Conservation (phyloP, 1,140 invertebrate species). For the Andrena cerasifolii region DNA sequence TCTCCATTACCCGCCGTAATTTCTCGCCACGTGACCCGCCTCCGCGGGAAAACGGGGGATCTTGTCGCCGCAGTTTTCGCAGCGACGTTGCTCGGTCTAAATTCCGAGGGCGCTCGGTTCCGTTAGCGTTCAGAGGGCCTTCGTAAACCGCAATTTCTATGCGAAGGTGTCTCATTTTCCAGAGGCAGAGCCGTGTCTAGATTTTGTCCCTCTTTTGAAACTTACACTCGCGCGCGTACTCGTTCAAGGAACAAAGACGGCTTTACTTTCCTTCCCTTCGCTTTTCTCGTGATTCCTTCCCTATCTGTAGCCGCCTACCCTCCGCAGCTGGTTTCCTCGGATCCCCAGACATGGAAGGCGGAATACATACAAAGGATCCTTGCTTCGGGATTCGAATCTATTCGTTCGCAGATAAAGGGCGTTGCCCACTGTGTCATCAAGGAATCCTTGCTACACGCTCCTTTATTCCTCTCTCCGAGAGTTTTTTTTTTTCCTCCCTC, state of each 20-base stretch:
- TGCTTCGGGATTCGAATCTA: background rate
- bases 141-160: background rate
- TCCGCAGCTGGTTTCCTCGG: background rate
- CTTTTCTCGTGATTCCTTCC: conserved; percentile 18
- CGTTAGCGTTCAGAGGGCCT: conserved; percentile 1
- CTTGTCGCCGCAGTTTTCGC: conserved; percentile 10
- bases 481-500: background rate
- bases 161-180: background rate
- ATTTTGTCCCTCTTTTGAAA: background rate
- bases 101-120: no score
- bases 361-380: conserved; percentile 15
- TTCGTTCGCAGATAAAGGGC: conserved; percentile 1
- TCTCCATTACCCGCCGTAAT: background rate
- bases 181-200: no score
- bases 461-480: no score
- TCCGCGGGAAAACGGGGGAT: background rate
- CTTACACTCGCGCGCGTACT: background rate
- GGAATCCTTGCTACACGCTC: background rate
- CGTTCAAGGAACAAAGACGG: background rate
- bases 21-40: background rate
- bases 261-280: conserved; percentile 10
- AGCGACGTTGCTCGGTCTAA: no score
- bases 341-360: background rate
- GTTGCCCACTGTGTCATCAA: background rate
- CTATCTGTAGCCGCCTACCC: background rate